A percentile compares a stretch with the other conserved stretches of the same genome.
These are phyloP conservation scores for Ginglymostoma cirratum DNA, from an alignment of 2,113 vertebrate genomes.

Conservation along the genomic window DNA sequence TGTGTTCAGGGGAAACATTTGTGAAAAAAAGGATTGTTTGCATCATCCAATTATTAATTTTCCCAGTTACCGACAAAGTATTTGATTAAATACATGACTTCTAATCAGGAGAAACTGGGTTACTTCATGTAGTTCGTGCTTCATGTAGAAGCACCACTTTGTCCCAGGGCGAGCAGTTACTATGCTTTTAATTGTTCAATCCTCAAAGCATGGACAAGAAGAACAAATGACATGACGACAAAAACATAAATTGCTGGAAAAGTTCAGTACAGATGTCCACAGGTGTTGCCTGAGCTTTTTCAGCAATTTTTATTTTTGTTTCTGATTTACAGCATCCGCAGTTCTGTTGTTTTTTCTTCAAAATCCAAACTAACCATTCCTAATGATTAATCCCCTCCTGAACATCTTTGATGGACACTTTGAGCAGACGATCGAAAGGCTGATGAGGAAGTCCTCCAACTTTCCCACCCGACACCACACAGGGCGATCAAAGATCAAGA, in stretches of 20 bases:
- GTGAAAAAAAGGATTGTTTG: background rate
- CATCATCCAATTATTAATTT: background rate
- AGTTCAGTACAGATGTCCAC: too few species aligned
- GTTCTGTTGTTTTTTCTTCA: too few species aligned
- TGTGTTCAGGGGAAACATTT: background rate
- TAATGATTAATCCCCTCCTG: background rate
- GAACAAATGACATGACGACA: background rate
- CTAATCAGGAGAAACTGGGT: background rate
- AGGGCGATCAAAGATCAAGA: background rate
- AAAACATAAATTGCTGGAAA: too few species aligned
- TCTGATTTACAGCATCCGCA: too few species aligned
- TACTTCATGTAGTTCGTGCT: background rate
- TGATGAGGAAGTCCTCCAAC: background rate
- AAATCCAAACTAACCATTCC: background rate
- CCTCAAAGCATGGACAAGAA: background rate
- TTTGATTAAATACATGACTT: background rate
- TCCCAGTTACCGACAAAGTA: background rate
- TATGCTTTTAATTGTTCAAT: background rate
- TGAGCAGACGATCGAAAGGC: background rate
- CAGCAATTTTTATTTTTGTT: too few species aligned
- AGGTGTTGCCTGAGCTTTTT: too few species aligned
- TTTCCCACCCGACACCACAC: background rate
- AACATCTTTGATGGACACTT: background rate
- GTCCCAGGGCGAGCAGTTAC: background rate
- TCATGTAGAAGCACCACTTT: background rate